Percentiles rank a stretch among this genome's conserved stretches.
phyloP scores from a whole-genome alignment of 2,888 invertebrate species.

The Diploptera punctata region DNA sequence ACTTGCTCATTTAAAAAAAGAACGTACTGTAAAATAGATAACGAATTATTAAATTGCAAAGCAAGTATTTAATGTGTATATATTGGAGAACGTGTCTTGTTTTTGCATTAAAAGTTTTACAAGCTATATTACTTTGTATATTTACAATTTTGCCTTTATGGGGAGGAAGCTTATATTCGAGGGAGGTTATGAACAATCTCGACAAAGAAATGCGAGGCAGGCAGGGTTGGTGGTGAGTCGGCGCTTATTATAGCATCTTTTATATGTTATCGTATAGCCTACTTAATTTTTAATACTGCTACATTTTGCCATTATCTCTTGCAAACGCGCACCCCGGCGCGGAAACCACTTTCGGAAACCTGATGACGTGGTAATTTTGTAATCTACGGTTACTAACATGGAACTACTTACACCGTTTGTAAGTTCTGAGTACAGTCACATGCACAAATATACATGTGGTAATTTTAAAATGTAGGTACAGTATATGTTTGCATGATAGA shows the following conservation, averaged over 20 bases:
- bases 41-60: too few species aligned
- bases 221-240: background rate
- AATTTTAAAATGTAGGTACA: too few species aligned
- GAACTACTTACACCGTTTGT: conserved; percentile 14
- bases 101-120: too few species aligned
- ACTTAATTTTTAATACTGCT: conserved; percentile 58
- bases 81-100: too few species aligned
- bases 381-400: conserved; percentile 19
- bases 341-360: background rate
- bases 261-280: conserved; percentile 19
- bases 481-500: too few species aligned
- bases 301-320: conserved; percentile 56
- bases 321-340: background rate
- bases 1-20: too few species aligned
- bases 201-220: conserved; percentile 5
- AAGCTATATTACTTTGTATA: too few species aligned
- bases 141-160: background rate
- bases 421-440: conserved; percentile 2
- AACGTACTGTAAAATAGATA: too few species aligned
- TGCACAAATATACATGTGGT: too few species aligned
- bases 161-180: background rate
- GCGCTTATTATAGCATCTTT: conserved; percentile 1
- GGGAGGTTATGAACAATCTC: background rate
- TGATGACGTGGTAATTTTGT: conserved; percentile 31
- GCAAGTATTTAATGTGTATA: too few species aligned